phyloP scores from a whole-genome alignment of 2,113 vertebrate species.

The Lethenteron reissneri region DNA sequence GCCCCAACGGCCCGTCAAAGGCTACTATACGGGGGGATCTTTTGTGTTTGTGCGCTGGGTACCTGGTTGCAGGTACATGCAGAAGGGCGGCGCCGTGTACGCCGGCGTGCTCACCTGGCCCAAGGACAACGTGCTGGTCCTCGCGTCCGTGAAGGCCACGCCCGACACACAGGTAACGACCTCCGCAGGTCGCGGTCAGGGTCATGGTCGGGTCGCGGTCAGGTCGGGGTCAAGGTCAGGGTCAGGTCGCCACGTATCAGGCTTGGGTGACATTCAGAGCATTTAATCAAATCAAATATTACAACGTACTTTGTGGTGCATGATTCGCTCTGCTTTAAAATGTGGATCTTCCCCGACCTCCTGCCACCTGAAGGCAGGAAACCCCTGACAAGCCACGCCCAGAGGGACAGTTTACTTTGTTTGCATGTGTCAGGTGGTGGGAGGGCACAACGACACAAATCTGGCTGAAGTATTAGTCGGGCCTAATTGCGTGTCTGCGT shows the following conservation, averaged over 20 bases:
- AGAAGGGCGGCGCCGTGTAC: conserved; percentile 26
- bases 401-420: too few relatives aligned
- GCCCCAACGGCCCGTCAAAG: background rate
- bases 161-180: conserved; percentile 24
- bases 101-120: conserved; percentile 36
- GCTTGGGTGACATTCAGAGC: background rate
- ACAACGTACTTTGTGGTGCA: background rate
- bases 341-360: too few relatives aligned
- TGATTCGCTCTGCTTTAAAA: too few relatives aligned
- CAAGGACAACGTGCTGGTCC: conserved; percentile 14
- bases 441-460: too few relatives aligned
- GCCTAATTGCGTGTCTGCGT: too few relatives aligned
- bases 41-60: background rate
- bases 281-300: background rate
- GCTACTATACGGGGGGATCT: background rate
- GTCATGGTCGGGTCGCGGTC: background rate
- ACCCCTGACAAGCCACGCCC: too few relatives aligned
- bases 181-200: background rate
- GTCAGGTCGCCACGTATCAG: background rate
- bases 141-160: conserved; percentile 20
- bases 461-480: too few relatives aligned
- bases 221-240: background rate
- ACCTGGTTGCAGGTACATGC: conserved; percentile 31
- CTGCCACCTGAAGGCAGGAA: too few relatives aligned
- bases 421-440: too few relatives aligned